Conservation (phyloP, 2,113 vertebrate species). For the Hippocampus abdominalis region DNA sequence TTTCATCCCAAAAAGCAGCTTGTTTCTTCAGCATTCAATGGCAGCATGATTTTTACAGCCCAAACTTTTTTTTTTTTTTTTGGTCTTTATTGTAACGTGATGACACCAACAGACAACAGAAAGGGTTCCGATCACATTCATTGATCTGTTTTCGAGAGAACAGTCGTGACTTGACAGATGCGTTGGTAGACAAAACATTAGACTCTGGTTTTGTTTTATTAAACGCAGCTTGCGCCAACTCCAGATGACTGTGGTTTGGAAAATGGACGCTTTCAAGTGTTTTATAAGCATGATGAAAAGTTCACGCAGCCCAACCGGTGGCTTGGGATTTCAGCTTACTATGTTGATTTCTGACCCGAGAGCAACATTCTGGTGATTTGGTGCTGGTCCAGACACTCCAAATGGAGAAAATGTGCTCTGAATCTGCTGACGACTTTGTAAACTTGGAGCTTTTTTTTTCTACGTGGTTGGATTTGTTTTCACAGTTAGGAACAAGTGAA, state of each 20-base stretch:
- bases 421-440: neutral
- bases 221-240: slow-evolving; percentile 9
- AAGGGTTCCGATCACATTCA: neutral
- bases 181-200: neutral
- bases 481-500: neutral
- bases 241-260: slow-evolving; percentile 20
- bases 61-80: slow-evolving; percentile 7
- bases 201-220: slow-evolving; percentile 9
- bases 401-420: neutral
- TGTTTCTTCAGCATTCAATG: slow-evolving; percentile 17
- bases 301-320: slow-evolving; percentile 10
- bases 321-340: slow-evolving; percentile 27
- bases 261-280: slow-evolving; percentile 26
- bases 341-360: slow-evolving; percentile 20
- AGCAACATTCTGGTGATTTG: slow-evolving; percentile 47
- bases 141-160: slow-evolving; percentile 12
- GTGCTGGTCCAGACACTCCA: slow-evolving; percentile 16
- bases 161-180: neutral
- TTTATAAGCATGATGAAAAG: slow-evolving; percentile 31
- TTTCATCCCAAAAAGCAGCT: slow-evolving; percentile 21
- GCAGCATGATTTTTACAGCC: slow-evolving; percentile 18
- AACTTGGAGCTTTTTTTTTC: neutral
- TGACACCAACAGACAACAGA: slow-evolving; percentile 19
- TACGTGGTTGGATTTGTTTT: neutral
- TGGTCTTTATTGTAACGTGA: neutral